Base-by-base conservation (phyloP, 2,113 vertebrate species). In the Sphaerodactylus townsendi region DNA sequence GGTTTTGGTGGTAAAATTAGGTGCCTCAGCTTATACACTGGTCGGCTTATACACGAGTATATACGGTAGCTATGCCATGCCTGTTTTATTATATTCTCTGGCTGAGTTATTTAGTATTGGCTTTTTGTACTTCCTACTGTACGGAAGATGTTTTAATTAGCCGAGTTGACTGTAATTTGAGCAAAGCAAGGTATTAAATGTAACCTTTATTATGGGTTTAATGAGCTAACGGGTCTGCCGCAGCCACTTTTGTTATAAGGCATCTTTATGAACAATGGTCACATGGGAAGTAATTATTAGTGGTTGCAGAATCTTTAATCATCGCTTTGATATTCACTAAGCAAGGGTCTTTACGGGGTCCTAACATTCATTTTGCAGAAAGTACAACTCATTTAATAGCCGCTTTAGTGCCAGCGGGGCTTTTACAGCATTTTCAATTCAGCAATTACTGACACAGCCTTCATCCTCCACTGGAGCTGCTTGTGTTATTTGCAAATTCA, bases 271-370 rank as follows among this genome's bases (percentile, higher is more conserved):
- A 91, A 94, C 95, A 92, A 77, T 50, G 92, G 94, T 92, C 92
- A 94, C 93, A 95, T 91, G 93, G 94, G 94, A 94, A 94, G 90
- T 84, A 93, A 94, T 95, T 94, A 94, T 91, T 93, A 94, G 92
- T 94, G 92, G 94, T 94, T 95, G 92, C 62, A 91, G 89, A 94
- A 92, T 87, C 87, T 91, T 94, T 96, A 92, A 93, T 92, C 92
- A 84, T 81, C 88, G 82, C 84, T 85, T 95, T 95, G 93, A 93
- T 95, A 84, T 92, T 88, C 91, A 2, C 1, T 77, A 33, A 75
- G 90, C 83, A 77, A 83, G 85, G 84, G n/a, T 93, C 81, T 83
- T 88, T 91, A 86, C 74, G 46, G 74, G 23, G 75, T 84, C 21
- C 66, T 90, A 82, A 88, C 93, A 83, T 86, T 92, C 89, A 77